Evolutionary conservation across 2,888 invertebrate species (phyloP), one percentile per base, ranked within the genome.

Genomic region (Drosophila incognita): DNA sequence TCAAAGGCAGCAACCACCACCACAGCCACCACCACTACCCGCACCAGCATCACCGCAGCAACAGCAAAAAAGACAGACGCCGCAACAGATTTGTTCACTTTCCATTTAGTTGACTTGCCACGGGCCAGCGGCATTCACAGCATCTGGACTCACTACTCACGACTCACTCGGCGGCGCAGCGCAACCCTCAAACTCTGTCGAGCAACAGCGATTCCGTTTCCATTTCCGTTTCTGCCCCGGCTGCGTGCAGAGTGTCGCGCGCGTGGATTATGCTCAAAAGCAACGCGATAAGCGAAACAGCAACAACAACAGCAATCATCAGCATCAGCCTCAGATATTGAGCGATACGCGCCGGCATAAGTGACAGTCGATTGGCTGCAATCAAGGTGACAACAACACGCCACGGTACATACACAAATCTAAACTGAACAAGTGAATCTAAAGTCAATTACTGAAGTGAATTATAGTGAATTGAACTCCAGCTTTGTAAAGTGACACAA

Each of bases 281-380:
- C 69, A 79, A 66, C 54, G 79, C 67, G 82, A 62, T 76, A 83
- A 66, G 61, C 62, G 52, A 56, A 48, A 46, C 58, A 59, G 35
- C n/a, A 60, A 33, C 42, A 60, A 31, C 46, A 57, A 27, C 40
- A 31, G 21, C 58, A 38, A 56, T 42, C 65, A 84, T 33, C 33
- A 33, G 33, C 77, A 65, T 59, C 75, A 31, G 68, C 56, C 49
- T 65, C 67, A 66, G 82, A 82, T 83, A 81, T 79, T 77, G 76
- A 67, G 67, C 70, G 79, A 76, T 71, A 73, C 74, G 75, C 90
- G 84, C 63, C 84, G 77, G 70, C 82, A 81, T 75, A 83, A 82
- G 81, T 84, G 88, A 91, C 92, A 92, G 92, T 92, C 92, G 88
- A 89, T 91, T 90, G 91, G 80, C 90, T 91, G 91, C 90, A 79